phyloP scores from a whole-genome alignment of 2,113 vertebrate species.

The Vulpes vulpes region DNA sequence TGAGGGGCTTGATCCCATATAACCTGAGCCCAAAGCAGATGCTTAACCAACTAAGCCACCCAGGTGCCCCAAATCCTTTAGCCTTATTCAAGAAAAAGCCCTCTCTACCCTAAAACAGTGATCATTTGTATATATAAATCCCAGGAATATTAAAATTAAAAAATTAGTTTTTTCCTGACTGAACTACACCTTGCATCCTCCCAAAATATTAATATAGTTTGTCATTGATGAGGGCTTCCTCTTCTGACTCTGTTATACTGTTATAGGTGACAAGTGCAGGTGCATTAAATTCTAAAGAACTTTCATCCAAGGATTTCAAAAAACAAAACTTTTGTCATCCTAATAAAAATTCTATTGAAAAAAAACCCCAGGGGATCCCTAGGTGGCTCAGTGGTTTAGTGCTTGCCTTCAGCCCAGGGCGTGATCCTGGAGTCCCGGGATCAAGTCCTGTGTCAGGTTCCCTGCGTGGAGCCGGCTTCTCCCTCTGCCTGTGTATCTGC shows the following conservation, averaged over 20 bases:
- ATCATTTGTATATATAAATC: background rate
- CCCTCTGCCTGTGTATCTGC: no score
- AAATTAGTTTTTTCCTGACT: background rate
- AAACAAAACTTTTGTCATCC: background rate
- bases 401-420: no score
- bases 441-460: no score
- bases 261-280: background rate
- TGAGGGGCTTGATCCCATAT: no score
- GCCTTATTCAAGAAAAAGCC: background rate
- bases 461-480: no score
- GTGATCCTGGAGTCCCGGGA: no score
- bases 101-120: background rate
- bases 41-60: no score
- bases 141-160: conserved; percentile 25
- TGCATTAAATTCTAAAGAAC: background rate
- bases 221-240: background rate
- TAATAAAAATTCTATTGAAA: conserved; percentile 1
- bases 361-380: background rate
- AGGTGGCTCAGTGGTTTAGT: no score
- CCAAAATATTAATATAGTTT: background rate
- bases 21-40: no score
- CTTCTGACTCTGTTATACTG: background rate
- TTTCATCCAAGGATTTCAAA: background rate
- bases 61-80: background rate
- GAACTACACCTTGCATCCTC: background rate